phyloP scores from a whole-genome alignment of 2,888 invertebrate species.

The Formica aserva region DNA sequence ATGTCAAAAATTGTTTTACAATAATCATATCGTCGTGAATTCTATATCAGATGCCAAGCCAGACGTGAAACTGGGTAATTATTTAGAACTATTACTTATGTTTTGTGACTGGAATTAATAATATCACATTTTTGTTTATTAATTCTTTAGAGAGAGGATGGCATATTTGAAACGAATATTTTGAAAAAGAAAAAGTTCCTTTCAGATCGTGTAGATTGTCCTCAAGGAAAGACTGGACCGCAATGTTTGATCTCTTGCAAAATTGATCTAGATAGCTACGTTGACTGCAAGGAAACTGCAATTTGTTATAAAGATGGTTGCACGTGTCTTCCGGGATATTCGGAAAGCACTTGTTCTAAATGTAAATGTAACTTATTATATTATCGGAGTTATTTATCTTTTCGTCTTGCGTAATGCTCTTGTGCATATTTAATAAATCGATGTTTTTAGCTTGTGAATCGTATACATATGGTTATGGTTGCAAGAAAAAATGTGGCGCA shows the following conservation, averaged over 20 bases:
- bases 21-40: constrained; percentile 46
- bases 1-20: constrained; percentile 75
- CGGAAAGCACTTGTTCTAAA: constrained; percentile 47
- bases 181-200: not conserved
- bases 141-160: not conserved
- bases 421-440: not conserved
- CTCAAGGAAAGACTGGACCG: constrained; percentile 64
- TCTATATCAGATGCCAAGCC: not conserved
- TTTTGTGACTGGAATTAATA: not conserved
- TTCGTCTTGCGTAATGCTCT: not conserved
- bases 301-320: constrained; percentile 72
- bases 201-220: constrained; percentile 61
- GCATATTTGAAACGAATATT: not conserved
- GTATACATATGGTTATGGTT: constrained; percentile 75
- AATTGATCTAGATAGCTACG: not conserved
- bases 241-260: constrained; percentile 64
- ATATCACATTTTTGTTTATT: not conserved
- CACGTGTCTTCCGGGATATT: constrained; percentile 70
- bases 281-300: constrained; percentile 54
- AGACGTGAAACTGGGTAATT: constrained; percentile 44
- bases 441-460: constrained; percentile 35
- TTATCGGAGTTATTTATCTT: not conserved
- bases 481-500: constrained; percentile 71
- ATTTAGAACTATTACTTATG: not conserved
- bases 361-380: constrained; percentile 57